These are phyloP conservation scores for Conomelus anceps DNA, from an alignment of 2,888 invertebrate genomes.

Conservation along the genomic window DNA sequence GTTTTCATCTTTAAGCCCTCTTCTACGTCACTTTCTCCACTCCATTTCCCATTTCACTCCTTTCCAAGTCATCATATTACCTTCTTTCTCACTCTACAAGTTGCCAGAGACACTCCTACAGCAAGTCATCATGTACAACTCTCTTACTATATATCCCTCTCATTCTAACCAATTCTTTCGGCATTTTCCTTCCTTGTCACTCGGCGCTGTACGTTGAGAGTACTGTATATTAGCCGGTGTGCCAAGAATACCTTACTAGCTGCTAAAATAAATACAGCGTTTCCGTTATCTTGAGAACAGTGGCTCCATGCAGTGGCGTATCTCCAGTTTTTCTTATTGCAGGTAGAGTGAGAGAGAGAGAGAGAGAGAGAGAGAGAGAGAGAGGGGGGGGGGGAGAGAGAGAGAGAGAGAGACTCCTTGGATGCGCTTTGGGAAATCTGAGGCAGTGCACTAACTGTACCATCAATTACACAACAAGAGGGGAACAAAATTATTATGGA, in stretches of 20 bases:
- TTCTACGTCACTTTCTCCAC: too few species aligned
- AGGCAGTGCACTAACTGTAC: not conserved
- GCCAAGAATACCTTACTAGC: not conserved
- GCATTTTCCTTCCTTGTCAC: too few species aligned
- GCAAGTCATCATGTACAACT: too few species aligned
- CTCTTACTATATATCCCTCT: too few species aligned
- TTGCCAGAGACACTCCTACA: too few species aligned
- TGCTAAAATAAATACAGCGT: not conserved
- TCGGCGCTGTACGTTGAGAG: not conserved
- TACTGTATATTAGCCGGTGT: not conserved
- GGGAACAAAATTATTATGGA: too few species aligned
- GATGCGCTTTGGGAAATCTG: not conserved
- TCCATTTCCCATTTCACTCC: too few species aligned
- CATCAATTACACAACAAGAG: not conserved
- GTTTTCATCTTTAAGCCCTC: too few species aligned
- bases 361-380: not conserved
- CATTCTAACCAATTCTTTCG: too few species aligned
- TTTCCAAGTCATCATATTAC: too few species aligned
- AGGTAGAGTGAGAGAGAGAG: not conserved
- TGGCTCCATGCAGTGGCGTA: too few species aligned
- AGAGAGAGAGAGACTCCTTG: not conserved
- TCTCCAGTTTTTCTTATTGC: not conserved
- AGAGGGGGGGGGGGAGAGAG: not conserved
- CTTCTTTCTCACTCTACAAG: too few species aligned
- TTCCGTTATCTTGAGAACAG: not conserved